Evolutionary conservation across 1,140 invertebrate species (phyloP), one percentile per base, ranked within the genome.

Genomic region (Sycobia sp.): DNA sequence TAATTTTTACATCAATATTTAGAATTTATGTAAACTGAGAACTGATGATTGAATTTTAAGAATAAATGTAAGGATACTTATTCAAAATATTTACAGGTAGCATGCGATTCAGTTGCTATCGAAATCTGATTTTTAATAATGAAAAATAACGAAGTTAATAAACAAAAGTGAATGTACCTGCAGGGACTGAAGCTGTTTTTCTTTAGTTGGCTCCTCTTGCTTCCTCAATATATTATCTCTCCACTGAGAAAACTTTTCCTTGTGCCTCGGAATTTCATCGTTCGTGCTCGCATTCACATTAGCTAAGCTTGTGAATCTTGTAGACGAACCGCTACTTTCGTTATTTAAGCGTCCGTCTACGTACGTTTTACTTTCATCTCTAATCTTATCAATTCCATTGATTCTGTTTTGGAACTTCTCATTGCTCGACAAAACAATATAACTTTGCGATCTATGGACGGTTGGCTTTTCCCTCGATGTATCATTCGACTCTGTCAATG

Each of bases 191-290:
- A 82, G 67, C 50, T 81, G 73, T 13, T 73, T 76, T 47, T 78
- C 76, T 53, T 73, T 71, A 20, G 72, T 72, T 16, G 72, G 55
- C 50, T 75, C 71, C 32, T 78, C 72, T 29, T 77, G 74, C 3
- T 67, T 71, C 39, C 73, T 78, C 22, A 79, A 43, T 47, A 75
- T 75, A 39, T 77, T 76, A 0, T 81, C 76, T 27, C 77, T 69
- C 76, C 77, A 80, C 13, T 79, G 75, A 0, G 77, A 74, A 38
- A 78, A 81, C 18, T 77, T 79, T 13, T 77, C 76, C 9, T 75
- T 72, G 38, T 43, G 67, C 23, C 43, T 68, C 1, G 67, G 23
- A 1, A 49, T 53, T 14, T 72, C 72, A 8, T 70, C 67, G 25
- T 66, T 71, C 44, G 69, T 39, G 49, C 54, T 70, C 8, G 65